Conservation (phyloP, 2,113 vertebrate genomes). For the Scomber japonicus region DNA sequence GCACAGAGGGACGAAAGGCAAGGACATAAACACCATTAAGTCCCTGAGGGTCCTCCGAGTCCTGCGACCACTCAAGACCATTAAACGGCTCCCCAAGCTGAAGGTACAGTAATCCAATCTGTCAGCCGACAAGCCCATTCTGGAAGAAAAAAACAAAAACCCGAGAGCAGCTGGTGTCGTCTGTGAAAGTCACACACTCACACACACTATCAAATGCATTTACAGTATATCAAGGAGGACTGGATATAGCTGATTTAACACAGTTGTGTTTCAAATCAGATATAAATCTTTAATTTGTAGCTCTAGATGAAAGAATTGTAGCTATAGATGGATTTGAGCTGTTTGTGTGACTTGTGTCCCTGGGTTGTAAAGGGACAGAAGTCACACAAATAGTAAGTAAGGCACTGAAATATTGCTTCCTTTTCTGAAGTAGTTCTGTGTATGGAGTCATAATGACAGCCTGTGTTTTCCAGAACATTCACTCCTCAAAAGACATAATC, state of each 20-base stretch:
- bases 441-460: neutral
- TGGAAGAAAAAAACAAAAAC: neutral
- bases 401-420: slow-evolving; percentile 3
- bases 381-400: neutral
- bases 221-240: neutral
- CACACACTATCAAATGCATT: slow-evolving; percentile 15
- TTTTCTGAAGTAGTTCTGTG: neutral
- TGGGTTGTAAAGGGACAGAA: neutral
- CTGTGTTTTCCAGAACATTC: neutral
- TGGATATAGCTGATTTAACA: neutral
- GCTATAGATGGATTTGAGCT: neutral
- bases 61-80: slow-evolving; percentile 95
- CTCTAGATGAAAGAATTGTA: neutral
- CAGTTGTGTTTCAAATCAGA: neutral
- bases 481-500: neutral
- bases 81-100: slow-evolving; percentile 95
- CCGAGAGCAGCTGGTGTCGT: slow-evolving; percentile 10
- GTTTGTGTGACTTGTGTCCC: neutral
- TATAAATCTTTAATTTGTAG: neutral
- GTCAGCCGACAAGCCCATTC: slow-evolving; percentile 4
- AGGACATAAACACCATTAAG: slow-evolving; percentile 99
- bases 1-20: slow-evolving; percentile 96
- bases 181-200: neutral
- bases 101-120: slow-evolving; percentile 86
- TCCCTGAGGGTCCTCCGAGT: slow-evolving; percentile 95